Percentiles rank a stretch among this genome's conserved stretches.
phyloP scores from a whole-genome alignment of 2,888 invertebrate species.

The Sarcophaga rosellei region DNA sequence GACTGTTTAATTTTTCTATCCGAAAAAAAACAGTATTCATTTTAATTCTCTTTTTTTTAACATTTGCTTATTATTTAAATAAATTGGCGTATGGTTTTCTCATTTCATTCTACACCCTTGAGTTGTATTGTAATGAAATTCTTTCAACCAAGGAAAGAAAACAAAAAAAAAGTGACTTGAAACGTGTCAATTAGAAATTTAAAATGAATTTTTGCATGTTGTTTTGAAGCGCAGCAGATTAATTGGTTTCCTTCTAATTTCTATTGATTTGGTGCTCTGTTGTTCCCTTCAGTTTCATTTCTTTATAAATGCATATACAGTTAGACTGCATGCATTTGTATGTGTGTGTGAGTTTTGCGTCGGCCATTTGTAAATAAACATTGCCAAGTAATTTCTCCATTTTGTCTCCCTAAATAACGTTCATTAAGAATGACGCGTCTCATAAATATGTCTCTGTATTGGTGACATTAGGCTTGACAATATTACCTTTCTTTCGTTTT shows the following conservation, averaged over 20 bases:
- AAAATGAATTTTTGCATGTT: slow-evolving; percentile 15
- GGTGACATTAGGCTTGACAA: slow-evolving; percentile 58
- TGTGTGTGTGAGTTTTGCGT: slow-evolving; percentile 24
- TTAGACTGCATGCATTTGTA: neutral
- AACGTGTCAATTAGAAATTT: slow-evolving; percentile 33
- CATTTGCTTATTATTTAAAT: neutral
- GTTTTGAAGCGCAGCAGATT: slow-evolving; percentile 23
- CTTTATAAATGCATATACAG: neutral
- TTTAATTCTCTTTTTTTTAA: neutral
- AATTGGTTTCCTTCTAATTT: slow-evolving; percentile 26
- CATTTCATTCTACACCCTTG: neutral
- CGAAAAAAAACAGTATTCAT: no score
- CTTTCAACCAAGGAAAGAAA: neutral
- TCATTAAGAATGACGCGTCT: slow-evolving; percentile 24
- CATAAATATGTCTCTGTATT: slow-evolving; percentile 39
- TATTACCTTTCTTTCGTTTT: neutral
- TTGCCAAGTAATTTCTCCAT: slow-evolving; percentile 45
- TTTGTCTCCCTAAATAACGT: slow-evolving; percentile 47
- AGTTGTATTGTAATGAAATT: neutral
- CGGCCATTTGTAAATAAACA: slow-evolving; percentile 65
- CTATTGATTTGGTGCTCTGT: slow-evolving; percentile 3
- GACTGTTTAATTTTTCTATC: no score
- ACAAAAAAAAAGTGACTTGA: slow-evolving; percentile 4
- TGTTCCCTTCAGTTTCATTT: neutral
- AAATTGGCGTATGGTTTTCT: neutral